Conservation (phyloP, 2,113 vertebrate genomes). For the Leptobrachium ailaonicum region DNA sequence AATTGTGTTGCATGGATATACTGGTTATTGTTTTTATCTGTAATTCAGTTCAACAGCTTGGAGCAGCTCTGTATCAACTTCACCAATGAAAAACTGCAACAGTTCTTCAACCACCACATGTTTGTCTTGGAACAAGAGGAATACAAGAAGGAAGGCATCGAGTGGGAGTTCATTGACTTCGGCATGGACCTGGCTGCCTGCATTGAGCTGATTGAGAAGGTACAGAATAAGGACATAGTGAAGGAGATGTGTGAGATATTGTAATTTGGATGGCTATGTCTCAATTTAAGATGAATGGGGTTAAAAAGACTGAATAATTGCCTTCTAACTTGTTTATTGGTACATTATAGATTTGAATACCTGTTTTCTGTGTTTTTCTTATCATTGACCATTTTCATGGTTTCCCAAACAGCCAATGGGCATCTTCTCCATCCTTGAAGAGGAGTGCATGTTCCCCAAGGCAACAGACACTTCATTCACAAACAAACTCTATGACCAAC, state of each 20-base stretch:
- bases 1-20: neutral
- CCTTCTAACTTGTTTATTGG: no score
- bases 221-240: constrained; percentile 39
- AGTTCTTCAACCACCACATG: constrained; percentile 63
- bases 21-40: neutral
- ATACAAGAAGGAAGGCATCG: constrained; percentile 74
- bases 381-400: neutral
- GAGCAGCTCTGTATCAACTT: constrained; percentile 62
- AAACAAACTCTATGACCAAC: constrained; percentile 81
- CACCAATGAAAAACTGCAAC: constrained; percentile 61
- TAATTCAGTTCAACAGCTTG: constrained; percentile 60
- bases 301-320: no score
- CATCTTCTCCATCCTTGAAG: constrained; percentile 79
- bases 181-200: constrained; percentile 81
- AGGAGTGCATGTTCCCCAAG: constrained; percentile 87
- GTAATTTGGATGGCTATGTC: no score
- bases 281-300: no score
- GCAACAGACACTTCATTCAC: constrained; percentile 80
- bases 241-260: no score
- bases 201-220: constrained; percentile 83
- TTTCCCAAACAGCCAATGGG: constrained; percentile 59
- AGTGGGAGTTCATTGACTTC: constrained; percentile 78
- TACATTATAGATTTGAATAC: no score
- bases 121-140: constrained; percentile 63
- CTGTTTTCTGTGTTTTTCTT: neutral